Evolutionary conservation across 2,113 vertebrate genomes (phyloP), one percentile per base, ranked within the genome.

Genomic region (Hippocampus comes): DNA sequence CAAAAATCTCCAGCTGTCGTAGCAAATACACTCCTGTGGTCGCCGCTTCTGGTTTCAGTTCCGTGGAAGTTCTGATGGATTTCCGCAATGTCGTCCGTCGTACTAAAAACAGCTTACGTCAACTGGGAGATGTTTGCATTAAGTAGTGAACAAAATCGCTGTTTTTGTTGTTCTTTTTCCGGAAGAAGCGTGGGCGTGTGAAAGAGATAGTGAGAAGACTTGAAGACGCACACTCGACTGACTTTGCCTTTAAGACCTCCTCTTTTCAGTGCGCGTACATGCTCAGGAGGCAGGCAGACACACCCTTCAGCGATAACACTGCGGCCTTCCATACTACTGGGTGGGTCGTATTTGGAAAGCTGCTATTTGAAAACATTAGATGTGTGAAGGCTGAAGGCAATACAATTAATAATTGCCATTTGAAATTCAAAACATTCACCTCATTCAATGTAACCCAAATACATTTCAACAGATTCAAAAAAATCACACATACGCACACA

Each of bases 281-380:
- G 18, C 71, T 68, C 67, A 73, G 41, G 34, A 59, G 10, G 17
- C 59, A 61, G 10, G 3, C 27, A 34, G 86, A 79, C 90, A 90
- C 90, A 82, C 90, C 88, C 88, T 82, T 74, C 53, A 5, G 6
- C 53, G 34, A 7, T 2, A 63, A 59, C 46, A 43, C 71, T 67
- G 10, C 46, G 5, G 12, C 48, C 41, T 2, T 15, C 27, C 17
- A 46, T 27, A 41, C 34, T 41, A 15, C 10, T 6, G 18, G 17
- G 48, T 5, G 48, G 14, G 12, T 46, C 3, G 9, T 14, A 15
- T 46, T 46, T 46, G 10, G 34, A 38, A 38, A 12, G 48, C 17
- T 51, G 15, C 48, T 20, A 51, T 51, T 17, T 17, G 17, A 51
- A 51, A 18, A 51, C 48, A 51, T 18, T 51, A 18, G 6, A 7